Percentiles rank a stretch among this genome's conserved stretches.
These are phyloP conservation scores for Barnardius zonarius DNA, from an alignment of 2,113 vertebrate genomes.

Conservation along the genomic window DNA sequence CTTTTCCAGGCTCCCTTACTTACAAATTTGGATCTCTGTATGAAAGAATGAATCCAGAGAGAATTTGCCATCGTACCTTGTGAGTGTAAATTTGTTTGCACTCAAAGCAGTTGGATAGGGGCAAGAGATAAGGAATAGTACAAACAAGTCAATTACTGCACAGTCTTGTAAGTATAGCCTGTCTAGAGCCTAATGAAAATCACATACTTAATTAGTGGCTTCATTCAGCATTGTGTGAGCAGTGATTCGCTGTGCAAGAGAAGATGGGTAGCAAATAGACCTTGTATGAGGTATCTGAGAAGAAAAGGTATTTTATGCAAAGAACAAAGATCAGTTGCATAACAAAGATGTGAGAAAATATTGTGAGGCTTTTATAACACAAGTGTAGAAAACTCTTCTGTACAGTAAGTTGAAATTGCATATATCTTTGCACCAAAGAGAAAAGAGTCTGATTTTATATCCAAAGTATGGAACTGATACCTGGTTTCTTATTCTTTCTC, in stretches of 20 bases:
- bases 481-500: not conserved
- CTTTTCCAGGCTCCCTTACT: not conserved
- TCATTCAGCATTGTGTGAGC: slow-evolving; percentile 52
- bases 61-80: not conserved
- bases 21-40: not conserved
- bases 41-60: not conserved
- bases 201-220: slow-evolving; percentile 58
- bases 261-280: not conserved
- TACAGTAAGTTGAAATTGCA: not conserved
- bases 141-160: slow-evolving; percentile 39
- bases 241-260: slow-evolving; percentile 28
- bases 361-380: not conserved
- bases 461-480: not conserved
- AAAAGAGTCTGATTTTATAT: not conserved
- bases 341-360: not conserved
- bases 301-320: not conserved
- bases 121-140: not conserved
- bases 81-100: not conserved
- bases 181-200: slow-evolving; percentile 40
- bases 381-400: not conserved
- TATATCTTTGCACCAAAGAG: not conserved
- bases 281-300: not conserved
- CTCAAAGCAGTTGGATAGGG: not conserved
- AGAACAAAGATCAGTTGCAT: not conserved
- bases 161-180: slow-evolving; percentile 33